Conservation (phyloP, 2,888 invertebrate genomes). For the Cantharis nigra region DNA sequence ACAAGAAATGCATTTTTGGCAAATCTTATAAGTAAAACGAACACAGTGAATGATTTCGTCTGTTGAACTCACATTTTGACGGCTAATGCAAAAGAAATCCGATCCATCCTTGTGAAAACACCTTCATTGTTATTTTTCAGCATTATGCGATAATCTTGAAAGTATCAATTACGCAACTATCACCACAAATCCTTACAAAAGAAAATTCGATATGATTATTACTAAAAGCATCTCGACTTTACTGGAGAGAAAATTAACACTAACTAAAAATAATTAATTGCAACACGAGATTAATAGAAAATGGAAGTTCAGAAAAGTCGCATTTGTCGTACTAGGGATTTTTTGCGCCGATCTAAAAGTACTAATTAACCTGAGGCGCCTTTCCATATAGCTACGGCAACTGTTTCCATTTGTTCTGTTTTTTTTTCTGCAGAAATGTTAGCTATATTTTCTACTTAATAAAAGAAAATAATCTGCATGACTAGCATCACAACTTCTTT, state of each 20-base stretch:
- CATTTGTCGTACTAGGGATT: constrained; percentile 15
- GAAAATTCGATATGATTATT: neutral
- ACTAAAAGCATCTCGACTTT: neutral
- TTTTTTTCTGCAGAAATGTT: neutral
- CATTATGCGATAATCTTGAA: neutral
- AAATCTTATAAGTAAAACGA: neutral
- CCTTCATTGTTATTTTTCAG: neutral
- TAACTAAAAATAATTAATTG: neutral
- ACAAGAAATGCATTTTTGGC: neutral
- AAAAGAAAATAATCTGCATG: neutral
- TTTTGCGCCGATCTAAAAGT: constrained; percentile 12
- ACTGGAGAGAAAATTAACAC: neutral
- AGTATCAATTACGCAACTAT: neutral
- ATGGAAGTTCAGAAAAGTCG: constrained; percentile 7
- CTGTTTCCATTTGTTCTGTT: neutral
- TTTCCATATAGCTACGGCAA: constrained; percentile 21
- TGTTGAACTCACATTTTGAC: neutral
- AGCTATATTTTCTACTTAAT: neutral
- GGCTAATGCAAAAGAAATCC: neutral
- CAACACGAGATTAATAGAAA: neutral
- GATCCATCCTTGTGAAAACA: neutral
- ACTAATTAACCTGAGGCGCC: constrained; percentile 16
- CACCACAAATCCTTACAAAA: neutral
- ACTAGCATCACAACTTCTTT: neutral
- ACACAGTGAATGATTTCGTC: neutral